Evolutionary conservation across 23 tunicate species (phyloP).

Genomic region (Halocynthia roretzi): DNA sequence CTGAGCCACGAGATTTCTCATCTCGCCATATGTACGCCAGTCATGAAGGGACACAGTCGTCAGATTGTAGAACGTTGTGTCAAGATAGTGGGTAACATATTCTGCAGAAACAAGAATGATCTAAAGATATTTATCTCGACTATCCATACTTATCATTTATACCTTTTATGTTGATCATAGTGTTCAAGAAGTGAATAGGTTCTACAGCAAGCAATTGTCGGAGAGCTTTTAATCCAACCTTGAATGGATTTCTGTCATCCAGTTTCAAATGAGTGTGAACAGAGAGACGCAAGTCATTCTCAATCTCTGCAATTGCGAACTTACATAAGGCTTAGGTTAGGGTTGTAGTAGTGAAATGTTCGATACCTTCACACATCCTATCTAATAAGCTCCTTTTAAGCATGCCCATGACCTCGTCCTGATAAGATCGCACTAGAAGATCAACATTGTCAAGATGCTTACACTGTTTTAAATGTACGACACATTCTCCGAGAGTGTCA

Average conservation of each 20-base stretch:
- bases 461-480: constrained; percentile 26
- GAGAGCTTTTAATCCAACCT: constrained; percentile 65
- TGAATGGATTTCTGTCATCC: constrained; percentile 89
- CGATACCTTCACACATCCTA: constrained; percentile 56
- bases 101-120: constrained; percentile 21
- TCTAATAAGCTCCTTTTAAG: constrained; percentile 45
- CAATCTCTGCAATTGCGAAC: constrained; percentile 42
- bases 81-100: constrained; percentile 81
- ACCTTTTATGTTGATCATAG: constrained; percentile 68
- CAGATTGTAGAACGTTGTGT: constrained; percentile 92
- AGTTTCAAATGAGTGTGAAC: constrained; percentile 91
- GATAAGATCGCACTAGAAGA: constrained; percentile 32
- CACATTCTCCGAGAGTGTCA: constrained; percentile 68
- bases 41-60: constrained; percentile 93
- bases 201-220: constrained; percentile 58
- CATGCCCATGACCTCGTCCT: constrained; percentile 39
- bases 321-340: background rate
- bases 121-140: background rate
- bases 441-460: constrained; percentile 55
- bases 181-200: constrained; percentile 57
- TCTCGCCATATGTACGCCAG: constrained; percentile 83
- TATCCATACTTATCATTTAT: background rate
- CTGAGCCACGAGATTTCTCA: constrained; percentile 83
- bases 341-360: background rate
- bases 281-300: constrained; percentile 78